Base-by-base conservation (phyloP, 2,888 invertebrate species). In the Eupithecia tripunctaria region DNA sequence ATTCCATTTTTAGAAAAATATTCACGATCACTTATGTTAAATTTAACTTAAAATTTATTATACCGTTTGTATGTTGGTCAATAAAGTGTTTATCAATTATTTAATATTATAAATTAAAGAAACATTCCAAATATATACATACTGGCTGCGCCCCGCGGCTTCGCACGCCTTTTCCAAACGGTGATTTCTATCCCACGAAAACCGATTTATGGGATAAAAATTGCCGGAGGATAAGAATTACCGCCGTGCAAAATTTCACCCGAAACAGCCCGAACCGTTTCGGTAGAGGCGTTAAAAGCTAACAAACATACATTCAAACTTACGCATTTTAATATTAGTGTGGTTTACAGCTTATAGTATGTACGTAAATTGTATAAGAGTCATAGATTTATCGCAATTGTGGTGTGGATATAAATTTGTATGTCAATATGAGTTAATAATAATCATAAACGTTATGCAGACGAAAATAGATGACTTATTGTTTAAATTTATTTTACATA, bases 81-180 rank as follows among this genome's bases (percentile, higher is more conserved):
- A 15, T 41, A 41, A 14, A 38, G 43, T 47, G 47, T 47, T 3
- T 21, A 51, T 51, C 47, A 51, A 51, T 10, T 51, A 51, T 10
- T 51, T 10, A 10, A 21, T 2, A 51, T 51, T 51, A 51, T 10
- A 10, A 51, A 51, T 51, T 8, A 51, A n/a, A n/a, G n/a, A 2
- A 21, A 51, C 47, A 51, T 51, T 51, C 47, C 21, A 25, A 56
- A 56, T 56, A 51, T 51, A 21, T 51, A 56, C 56, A 56, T 56
- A 56, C n/a, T n/a, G n/a, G n/a, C n/a, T n/a, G n/a, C n/a, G n/a
- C n/a, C n/a, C n/a, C n/a, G n/a, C n/a, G n/a, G n/a, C n/a, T n/a
- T n/a, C n/a, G n/a, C n/a, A n/a, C n/a, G n/a, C n/a, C n/a, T n/a
- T n/a, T n/a, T n/a, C n/a, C n/a, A n/a, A n/a, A n/a, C n/a, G n/a